Percentiles rank a stretch among this genome's conserved stretches.
These are phyloP conservation scores for Catocala sponsa DNA, from an alignment of 2,888 invertebrate species.

Conservation along the genomic window DNA sequence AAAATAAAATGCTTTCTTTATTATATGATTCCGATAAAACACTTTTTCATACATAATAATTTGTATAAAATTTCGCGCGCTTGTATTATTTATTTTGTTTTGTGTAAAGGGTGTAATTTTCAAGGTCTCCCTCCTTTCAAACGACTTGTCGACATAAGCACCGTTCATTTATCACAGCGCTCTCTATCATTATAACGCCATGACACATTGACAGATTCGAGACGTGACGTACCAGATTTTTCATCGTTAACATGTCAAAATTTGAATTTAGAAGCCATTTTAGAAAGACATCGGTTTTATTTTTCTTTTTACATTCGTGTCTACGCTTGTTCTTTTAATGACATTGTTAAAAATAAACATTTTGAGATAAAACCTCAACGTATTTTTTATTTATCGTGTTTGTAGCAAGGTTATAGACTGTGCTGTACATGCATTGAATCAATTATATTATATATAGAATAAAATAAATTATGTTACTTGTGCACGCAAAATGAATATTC, in stretches of 20 bases:
- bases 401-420: no score
- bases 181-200: slow-evolving; percentile 1
- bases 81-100: not conserved
- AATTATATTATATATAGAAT: no score
- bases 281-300: not conserved
- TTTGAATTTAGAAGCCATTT: slow-evolving; percentile 8
- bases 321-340: no score
- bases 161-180: slow-evolving; percentile 6
- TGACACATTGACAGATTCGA: slow-evolving; percentile 14
- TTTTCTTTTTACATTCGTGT: not conserved
- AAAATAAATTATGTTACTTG: no score
- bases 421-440: no score
- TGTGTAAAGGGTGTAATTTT: not conserved
- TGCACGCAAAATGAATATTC: no score
- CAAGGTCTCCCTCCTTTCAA: not conserved
- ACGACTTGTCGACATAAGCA: not conserved
- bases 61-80: not conserved
- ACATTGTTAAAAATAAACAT: no score
- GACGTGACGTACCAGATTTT: slow-evolving; percentile 2
- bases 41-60: no score
- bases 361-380: no score
- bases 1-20: no score
- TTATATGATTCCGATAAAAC: no score
- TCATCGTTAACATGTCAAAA: slow-evolving; percentile 10
- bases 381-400: no score